Evolutionary conservation across 2,113 vertebrate species (phyloP).

Genomic region (Calcarius ornatus): DNA sequence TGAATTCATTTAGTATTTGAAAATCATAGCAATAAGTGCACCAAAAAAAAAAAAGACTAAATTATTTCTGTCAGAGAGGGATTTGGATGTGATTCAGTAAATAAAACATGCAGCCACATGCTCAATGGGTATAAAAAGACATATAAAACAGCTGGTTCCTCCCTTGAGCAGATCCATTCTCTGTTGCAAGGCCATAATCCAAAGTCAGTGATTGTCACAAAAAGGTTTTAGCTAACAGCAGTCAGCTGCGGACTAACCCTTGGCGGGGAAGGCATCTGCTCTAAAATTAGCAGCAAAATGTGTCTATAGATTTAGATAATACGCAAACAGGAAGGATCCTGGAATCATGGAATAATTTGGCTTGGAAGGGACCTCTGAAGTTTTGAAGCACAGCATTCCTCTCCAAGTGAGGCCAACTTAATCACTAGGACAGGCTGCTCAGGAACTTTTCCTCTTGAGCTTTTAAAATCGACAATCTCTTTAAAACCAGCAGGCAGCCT

Average conservation of each 20-base stretch:
- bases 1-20: neutral
- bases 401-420: neutral
- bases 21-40: neutral
- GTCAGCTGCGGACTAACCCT: neutral
- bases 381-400: neutral
- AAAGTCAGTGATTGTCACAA: neutral
- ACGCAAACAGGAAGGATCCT: neutral
- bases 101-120: neutral
- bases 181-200: neutral
- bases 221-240: neutral
- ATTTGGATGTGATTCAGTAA: slow-evolving; percentile 12
- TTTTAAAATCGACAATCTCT: neutral
- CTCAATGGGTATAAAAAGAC: neutral
- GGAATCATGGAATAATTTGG: neutral
- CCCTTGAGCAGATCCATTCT: neutral
- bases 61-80: neutral
- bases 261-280: neutral
- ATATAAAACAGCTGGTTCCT: slow-evolving; percentile 1
- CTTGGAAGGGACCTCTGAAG: neutral
- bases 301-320: neutral
- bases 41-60: neutral
- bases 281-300: neutral
- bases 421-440: fast-evolving
- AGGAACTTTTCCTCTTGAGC: neutral
- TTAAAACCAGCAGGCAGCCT: neutral